Evolutionary conservation across 92 coral and sea anemone species (phyloP).

Genomic region (Porites cylindrica): DNA sequence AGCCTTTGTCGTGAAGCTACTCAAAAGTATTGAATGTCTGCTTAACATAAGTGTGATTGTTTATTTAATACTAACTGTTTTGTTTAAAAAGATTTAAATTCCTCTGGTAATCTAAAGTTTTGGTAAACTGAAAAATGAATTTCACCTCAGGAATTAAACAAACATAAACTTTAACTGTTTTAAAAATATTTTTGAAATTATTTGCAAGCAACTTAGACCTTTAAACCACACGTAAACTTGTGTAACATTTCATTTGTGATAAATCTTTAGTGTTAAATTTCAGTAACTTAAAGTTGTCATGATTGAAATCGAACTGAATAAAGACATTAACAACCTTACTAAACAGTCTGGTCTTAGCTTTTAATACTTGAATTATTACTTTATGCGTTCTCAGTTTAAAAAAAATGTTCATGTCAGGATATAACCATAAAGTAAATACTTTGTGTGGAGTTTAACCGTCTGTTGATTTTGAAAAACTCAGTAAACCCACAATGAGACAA

Average conservation of each 20-base stretch:
- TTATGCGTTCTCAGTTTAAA: constrained; percentile 1
- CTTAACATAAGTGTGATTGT: background rate
- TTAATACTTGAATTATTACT: background rate
- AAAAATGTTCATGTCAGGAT: background rate
- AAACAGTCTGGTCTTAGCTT: constrained; percentile 29
- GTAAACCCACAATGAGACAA: background rate
- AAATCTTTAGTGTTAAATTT: background rate
- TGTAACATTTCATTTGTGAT: background rate
- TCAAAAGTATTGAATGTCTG: background rate
- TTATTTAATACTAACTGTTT: background rate
- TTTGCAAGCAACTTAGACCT: background rate
- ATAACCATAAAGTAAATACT: background rate
- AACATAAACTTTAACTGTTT: background rate
- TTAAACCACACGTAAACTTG: background rate
- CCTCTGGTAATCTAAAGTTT: background rate
- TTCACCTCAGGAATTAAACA: background rate
- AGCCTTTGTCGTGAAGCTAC: background rate
- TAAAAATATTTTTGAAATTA: background rate
- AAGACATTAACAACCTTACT: constrained; percentile 26
- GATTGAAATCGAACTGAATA: constrained; percentile 16
- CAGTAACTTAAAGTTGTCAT: background rate
- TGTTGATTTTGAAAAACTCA: background rate
- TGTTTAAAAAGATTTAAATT: background rate
- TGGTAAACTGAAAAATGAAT: background rate
- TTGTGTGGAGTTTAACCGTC: background rate